Percentiles rank a stretch among this genome's conserved stretches.
Evolutionary conservation across 1,140 invertebrate genomes (phyloP).

Genomic region (Drosophila albomicans): DNA sequence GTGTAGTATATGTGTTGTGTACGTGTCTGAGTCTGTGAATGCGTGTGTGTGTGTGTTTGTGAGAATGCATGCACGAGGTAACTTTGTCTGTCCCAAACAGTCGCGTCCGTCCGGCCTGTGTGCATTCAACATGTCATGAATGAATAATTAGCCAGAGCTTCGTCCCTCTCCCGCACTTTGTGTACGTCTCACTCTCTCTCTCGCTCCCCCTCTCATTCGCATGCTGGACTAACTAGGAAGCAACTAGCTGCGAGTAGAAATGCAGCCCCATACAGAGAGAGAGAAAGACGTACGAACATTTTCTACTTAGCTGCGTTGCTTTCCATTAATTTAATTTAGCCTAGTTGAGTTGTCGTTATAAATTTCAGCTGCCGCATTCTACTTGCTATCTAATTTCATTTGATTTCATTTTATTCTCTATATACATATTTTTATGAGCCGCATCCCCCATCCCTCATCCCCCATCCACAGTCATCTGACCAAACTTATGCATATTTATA

Average conservation of each 20-base stretch:
- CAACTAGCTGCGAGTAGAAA: constrained; percentile 18
- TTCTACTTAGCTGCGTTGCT: constrained; percentile 60
- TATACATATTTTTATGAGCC: constrained; percentile 49
- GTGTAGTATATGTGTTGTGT: constrained; percentile 24
- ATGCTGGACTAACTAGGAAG: constrained; percentile 61
- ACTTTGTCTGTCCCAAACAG: constrained; percentile 18
- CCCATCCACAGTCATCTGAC: background rate
- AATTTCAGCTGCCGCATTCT: constrained; percentile 27
- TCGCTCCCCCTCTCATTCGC: background rate
- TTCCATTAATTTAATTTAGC: constrained; percentile 72
- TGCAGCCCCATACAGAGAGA: background rate
- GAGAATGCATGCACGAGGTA: constrained; percentile 41
- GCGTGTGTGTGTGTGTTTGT: constrained; percentile 5
- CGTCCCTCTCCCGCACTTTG: constrained; percentile 9
- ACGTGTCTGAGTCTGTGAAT: constrained; percentile 8
- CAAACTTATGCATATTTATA: constrained; percentile 73
- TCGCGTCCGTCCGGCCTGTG: constrained; percentile 30
- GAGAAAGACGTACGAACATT: constrained; percentile 60
- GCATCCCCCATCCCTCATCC: constrained; percentile 7
- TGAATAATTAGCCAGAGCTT: constrained; percentile 78
- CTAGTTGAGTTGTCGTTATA: constrained; percentile 53
- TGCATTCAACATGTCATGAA: constrained; percentile 83
- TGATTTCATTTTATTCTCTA: constrained; percentile 59
- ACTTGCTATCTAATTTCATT: constrained; percentile 63
- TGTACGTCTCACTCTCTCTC: background rate